These are phyloP conservation scores for Oryzias javanicus DNA, from an alignment of 2,113 vertebrate genomes.

Conservation along the genomic window DNA sequence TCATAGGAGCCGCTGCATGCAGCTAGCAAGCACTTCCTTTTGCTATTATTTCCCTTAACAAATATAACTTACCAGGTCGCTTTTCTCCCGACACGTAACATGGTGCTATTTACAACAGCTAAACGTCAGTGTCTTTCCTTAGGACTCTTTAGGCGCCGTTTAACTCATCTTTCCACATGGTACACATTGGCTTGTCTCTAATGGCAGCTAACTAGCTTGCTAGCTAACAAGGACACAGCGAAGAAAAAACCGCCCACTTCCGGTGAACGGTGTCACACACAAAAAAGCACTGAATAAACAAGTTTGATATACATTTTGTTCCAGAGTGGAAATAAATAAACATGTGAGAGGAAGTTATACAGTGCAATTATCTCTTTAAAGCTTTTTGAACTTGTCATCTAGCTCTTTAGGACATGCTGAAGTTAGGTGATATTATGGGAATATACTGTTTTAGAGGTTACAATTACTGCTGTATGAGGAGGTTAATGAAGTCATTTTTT, in stretches of 20 bases:
- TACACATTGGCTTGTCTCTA: constrained; percentile 50
- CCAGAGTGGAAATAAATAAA: not conserved
- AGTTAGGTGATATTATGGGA: too few relatives aligned
- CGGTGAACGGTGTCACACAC: constrained; percentile 46
- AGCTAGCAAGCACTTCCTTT: constrained; percentile 16
- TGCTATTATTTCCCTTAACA: not conserved
- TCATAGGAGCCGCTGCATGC: not conserved
- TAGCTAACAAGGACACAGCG: constrained; percentile 75
- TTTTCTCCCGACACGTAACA: constrained; percentile 76
- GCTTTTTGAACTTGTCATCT: too few relatives aligned
- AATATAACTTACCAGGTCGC: constrained; percentile 70
- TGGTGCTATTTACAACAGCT: constrained; percentile 46
- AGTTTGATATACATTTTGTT: not conserved
- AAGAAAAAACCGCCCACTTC: constrained; percentile 69
- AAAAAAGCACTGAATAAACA: constrained; percentile 33
- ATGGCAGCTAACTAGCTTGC: constrained; percentile 29
- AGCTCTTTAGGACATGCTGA: too few relatives aligned
- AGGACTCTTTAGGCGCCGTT: constrained; percentile 39
- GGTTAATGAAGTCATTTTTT: too few relatives aligned
- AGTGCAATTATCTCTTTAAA: too few relatives aligned
- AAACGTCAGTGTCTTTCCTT: constrained; percentile 21
- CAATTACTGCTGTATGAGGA: too few relatives aligned
- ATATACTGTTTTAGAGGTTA: too few relatives aligned
- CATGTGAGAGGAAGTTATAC: too few relatives aligned
- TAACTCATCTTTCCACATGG: constrained; percentile 61